Conservation (phyloP, 1,140 invertebrate species). For the Eurosta solidaginis region DNA sequence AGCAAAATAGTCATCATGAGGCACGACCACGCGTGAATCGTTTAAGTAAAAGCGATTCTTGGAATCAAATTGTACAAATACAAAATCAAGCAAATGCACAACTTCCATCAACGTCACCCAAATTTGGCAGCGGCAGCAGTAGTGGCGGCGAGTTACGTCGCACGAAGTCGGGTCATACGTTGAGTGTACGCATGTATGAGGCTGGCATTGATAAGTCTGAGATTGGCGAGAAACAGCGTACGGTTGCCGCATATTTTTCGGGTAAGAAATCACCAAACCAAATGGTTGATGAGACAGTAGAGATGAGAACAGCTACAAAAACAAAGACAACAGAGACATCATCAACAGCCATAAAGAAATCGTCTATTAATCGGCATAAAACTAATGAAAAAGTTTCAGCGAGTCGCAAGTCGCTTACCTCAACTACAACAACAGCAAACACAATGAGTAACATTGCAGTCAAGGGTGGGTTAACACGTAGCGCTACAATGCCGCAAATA, state of each 20-base stretch:
- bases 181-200: constrained; percentile 76
- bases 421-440: constrained; percentile 34
- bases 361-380: constrained; percentile 61
- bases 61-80: constrained; percentile 69
- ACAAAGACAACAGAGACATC: neutral
- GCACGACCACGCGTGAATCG: constrained; percentile 46
- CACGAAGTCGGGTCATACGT: constrained; percentile 73
- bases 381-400: constrained; percentile 62
- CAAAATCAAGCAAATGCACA: constrained; percentile 50
- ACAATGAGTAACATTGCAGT: constrained; percentile 39
- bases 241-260: constrained; percentile 79
- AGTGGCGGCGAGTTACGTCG: constrained; percentile 63
- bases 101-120: constrained; percentile 52
- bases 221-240: constrained; percentile 73
- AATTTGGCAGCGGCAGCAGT: constrained; percentile 27
- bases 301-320: constrained; percentile 29
- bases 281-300: constrained; percentile 37
- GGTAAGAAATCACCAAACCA: constrained; percentile 58
- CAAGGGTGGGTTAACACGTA: constrained; percentile 64
- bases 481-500: constrained; percentile 75
- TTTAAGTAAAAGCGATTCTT: constrained; percentile 79
- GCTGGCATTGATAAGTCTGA: constrained; percentile 75
- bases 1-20: neutral
- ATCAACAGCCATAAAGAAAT: constrained; percentile 43
- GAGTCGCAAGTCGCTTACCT: constrained; percentile 54